These are phyloP conservation scores for Vanessa atalanta DNA, from an alignment of 1,140 invertebrate species.

Conservation along the genomic window DNA sequence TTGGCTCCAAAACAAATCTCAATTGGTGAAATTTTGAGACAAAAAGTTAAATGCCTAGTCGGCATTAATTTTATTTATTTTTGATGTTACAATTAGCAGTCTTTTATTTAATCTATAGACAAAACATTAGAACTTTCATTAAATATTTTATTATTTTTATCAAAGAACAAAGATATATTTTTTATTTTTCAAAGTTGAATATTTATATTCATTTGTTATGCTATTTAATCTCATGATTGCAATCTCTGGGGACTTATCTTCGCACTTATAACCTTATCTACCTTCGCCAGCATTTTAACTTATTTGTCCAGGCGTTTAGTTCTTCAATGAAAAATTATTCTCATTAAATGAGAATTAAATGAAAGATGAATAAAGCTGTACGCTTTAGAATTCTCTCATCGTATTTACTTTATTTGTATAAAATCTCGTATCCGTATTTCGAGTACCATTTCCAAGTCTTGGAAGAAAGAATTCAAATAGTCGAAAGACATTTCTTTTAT, in stretches of 20 bases:
- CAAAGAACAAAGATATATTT: too few species aligned
- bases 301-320: too few species aligned
- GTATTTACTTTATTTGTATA: background rate
- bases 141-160: too few species aligned
- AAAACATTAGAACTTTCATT: too few species aligned
- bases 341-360: too few species aligned
- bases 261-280: too few species aligned
- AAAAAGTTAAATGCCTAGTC: slow-evolving; percentile 34
- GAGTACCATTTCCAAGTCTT: background rate
- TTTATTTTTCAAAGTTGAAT: too few species aligned
- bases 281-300: too few species aligned
- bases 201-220: too few species aligned
- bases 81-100: background rate
- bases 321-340: too few species aligned
- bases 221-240: too few species aligned
- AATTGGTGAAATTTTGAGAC: slow-evolving; percentile 42
- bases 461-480: slow-evolving; percentile 15
- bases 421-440: background rate
- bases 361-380: background rate
- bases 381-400: background rate
- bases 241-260: too few species aligned
- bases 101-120: background rate
- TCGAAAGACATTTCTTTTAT: slow-evolving; percentile 9
- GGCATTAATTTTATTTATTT: slow-evolving; percentile 25
- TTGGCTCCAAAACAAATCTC: slow-evolving; percentile 57